Percentiles rank a stretch among this genome's conserved stretches.
phyloP scores from a whole-genome alignment of 1,140 invertebrate genomes.

The Drosophila willistoni region DNA sequence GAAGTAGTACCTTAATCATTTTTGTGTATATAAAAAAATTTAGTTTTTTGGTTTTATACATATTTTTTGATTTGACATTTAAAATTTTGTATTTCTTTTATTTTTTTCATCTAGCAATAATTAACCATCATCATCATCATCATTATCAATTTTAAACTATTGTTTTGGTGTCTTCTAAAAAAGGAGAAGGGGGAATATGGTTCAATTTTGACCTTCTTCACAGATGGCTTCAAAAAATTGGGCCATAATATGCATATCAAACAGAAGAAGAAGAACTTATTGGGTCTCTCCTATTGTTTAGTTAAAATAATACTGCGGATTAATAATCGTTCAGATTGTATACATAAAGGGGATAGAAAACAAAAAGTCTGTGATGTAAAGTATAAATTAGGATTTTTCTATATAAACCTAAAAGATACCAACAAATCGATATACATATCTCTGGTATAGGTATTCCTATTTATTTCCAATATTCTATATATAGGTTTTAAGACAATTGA shows the following conservation, averaged over 20 bases:
- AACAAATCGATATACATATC: background rate
- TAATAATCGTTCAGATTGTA: too few relatives aligned
- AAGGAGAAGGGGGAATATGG: too few relatives aligned
- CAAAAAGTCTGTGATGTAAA: too few relatives aligned
- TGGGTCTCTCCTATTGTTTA: too few relatives aligned
- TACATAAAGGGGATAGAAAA: too few relatives aligned
- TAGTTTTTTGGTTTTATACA: constrained; percentile 6
- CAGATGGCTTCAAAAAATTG: too few relatives aligned
- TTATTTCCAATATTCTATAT: background rate
- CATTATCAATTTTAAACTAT: background rate
- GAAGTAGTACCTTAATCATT: constrained; percentile 58
- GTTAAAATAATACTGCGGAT: too few relatives aligned
- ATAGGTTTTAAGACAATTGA: background rate
- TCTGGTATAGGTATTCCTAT: background rate
- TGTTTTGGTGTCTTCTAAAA: background rate
- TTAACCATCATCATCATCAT: background rate
- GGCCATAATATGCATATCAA: too few relatives aligned
- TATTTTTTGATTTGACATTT: constrained; percentile 5
- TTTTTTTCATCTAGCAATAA: background rate
- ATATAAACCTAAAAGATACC: too few relatives aligned
- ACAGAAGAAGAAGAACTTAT: too few relatives aligned
- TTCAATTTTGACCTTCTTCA: too few relatives aligned
- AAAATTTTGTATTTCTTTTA: background rate
- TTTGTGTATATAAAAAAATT: constrained; percentile 25
- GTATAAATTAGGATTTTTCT: too few relatives aligned